Conservation (phyloP, 2,888 invertebrate genomes). For the Heliconius hortense region DNA sequence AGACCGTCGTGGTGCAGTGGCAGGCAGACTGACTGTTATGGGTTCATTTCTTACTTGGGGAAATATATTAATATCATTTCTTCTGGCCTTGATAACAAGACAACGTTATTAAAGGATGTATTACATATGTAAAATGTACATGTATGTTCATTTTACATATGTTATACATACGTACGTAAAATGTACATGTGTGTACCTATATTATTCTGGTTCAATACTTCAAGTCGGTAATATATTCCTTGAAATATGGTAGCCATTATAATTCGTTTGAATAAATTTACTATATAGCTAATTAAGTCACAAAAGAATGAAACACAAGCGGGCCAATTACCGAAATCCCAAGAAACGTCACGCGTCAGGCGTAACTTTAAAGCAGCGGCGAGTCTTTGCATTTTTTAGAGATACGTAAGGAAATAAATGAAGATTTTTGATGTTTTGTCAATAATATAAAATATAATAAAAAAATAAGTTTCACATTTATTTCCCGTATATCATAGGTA, state of each 20-base stretch:
- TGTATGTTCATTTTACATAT: no score
- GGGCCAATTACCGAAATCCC: slow-evolving; percentile 44
- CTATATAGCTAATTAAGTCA: slow-evolving; percentile 41
- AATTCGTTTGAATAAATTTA: slow-evolving; percentile 38
- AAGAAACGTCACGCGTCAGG: slow-evolving; percentile 44
- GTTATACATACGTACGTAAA: no score
- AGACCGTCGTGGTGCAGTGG: no score
- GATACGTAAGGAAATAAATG: slow-evolving; percentile 21
- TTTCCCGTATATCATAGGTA: no score
- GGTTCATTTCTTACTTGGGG: no score
- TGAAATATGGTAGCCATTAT: slow-evolving; percentile 27
- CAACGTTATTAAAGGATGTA: no score
- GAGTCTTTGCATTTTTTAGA: slow-evolving; percentile 55
- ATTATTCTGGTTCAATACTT: background rate
- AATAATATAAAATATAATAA: background rate
- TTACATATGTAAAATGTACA: background rate
- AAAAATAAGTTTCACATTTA: background rate
- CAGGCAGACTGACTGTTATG: no score
- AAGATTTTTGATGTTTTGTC: background rate
- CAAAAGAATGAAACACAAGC: slow-evolving; percentile 40
- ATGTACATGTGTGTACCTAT: background rate
- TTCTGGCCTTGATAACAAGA: no score
- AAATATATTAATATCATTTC: no score
- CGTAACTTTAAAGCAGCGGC: slow-evolving; percentile 54
- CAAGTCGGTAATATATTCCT: background rate